Base-by-base conservation (phyloP, 2,797 vertebrate genomes). In the Notamacropus eugenii region DNA sequence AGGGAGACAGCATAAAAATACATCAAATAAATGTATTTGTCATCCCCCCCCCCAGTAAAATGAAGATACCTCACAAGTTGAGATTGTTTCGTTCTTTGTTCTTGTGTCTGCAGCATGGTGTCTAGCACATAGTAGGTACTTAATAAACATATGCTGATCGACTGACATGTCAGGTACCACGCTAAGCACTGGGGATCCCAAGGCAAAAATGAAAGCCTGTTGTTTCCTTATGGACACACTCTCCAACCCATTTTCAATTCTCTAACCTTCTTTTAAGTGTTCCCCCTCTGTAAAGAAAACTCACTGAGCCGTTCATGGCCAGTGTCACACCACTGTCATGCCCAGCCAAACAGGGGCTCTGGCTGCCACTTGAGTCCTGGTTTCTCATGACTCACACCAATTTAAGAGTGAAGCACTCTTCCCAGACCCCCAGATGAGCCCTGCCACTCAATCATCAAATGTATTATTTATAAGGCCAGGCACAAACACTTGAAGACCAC, bases 391-490 rank as follows among this genome's bases (percentile, higher is more conserved):
- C 54, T 91, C 34, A n/a, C n/a, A 54, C 46, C 40, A 56, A 0
- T 52, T 3, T n/a, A 2, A 92, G 54, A 56, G 28, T 3, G 50
- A 87, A 46, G 28, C 31, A 90, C 55, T 92, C 90, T 57, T 54
- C 62, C 28, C 40, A 0, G 57, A 5, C 16, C 8, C 40, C 22
- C 2, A 90, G 59, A 82, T 24, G 74, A 40, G 19, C 40, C 40
- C 62, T 46, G 2, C 24, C 92, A 29, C 54, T 93, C 52, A 40
- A 27, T 54, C 55, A 74, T 28, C 62, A 34, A 22, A n/a, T 96
- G 96, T 34, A 56, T 95, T 74, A 92, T 94, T 96, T 92, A 96
- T 94, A 40, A 58, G 52, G 40, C 16, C 0, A 87, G 31, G 13
- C 90, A 90, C 58, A 55, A 62, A 92, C 55, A n/a, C 90, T 54